These are phyloP conservation scores for Charanyca ferruginea DNA, from an alignment of 2,888 invertebrate species.

Conservation along the genomic window DNA sequence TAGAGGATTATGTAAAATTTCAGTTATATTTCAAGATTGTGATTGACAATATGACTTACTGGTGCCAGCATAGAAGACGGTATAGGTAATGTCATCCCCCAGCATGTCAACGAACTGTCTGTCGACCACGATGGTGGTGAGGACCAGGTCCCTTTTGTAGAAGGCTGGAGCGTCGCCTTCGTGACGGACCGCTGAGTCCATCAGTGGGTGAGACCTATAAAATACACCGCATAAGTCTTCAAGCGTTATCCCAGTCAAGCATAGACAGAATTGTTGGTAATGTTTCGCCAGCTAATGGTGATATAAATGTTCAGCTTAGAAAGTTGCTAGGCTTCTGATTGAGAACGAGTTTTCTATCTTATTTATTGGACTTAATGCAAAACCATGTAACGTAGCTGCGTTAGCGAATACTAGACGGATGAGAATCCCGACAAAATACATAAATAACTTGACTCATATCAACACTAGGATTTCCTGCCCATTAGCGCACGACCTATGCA, in stretches of 20 bases:
- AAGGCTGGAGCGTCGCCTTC: constrained; percentile 92
- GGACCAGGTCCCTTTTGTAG: constrained; percentile 91
- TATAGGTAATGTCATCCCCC: constrained; percentile 89
- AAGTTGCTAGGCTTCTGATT: constrained; percentile 22
- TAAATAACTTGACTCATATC: constrained; percentile 35
- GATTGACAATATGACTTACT: constrained; percentile 81
- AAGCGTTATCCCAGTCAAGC: constrained; percentile 3
- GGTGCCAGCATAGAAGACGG: constrained; percentile 92
- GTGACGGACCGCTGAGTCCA: constrained; percentile 93
- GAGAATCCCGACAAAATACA: constrained; percentile 29
- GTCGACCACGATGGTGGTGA: constrained; percentile 92
- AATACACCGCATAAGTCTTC: constrained; percentile 23
- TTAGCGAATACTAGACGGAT: constrained; percentile 22
- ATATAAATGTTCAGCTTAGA: constrained; percentile 31
- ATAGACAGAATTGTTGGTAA: background rate
- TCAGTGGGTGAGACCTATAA: constrained; percentile 92
- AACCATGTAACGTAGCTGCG: constrained; percentile 19
- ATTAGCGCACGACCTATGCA: constrained; percentile 39
- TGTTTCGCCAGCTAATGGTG: constrained; percentile 23
- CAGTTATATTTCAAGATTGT: background rate
- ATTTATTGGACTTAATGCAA: constrained; percentile 14
- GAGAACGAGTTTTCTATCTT: constrained; percentile 19
- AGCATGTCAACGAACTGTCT: constrained; percentile 90
- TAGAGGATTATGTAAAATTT: constrained; percentile 4
- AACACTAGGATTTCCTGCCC: constrained; percentile 51